Evolutionary conservation across 2,888 invertebrate genomes (phyloP).

Genomic region (Heliconius hortense): DNA sequence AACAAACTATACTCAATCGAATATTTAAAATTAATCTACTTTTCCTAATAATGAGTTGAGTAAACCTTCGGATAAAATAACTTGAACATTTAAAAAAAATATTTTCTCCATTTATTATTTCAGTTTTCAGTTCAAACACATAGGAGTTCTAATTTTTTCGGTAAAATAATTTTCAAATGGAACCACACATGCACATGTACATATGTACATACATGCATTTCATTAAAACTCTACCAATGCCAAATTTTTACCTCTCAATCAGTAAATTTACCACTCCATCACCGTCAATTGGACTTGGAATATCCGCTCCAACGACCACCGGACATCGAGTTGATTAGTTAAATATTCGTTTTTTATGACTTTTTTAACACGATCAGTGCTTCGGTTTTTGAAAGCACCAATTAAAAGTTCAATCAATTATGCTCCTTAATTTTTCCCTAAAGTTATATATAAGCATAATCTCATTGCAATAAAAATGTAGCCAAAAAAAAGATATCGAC

Average conservation of each 20-base stretch:
- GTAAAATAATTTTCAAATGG: not conserved
- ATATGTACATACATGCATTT: not conserved
- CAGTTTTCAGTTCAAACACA: not conserved
- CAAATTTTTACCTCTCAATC: conserved; percentile 39
- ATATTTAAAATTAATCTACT: not conserved
- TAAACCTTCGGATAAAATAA: not conserved
- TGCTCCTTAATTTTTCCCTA: not conserved
- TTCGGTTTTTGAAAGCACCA: conserved; percentile 33
- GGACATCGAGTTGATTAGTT: conserved; percentile 39
- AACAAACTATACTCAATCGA: not conserved
- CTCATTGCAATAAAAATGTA: not conserved
- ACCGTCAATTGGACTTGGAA: conserved; percentile 40
- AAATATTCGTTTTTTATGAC: conserved; percentile 36
- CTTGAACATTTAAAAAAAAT: not conserved
- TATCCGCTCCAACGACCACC: conserved; percentile 38
- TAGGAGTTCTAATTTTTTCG: not conserved
- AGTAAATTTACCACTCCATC: conserved; percentile 41
- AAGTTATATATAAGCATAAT: not conserved
- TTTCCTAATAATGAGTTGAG: not conserved
- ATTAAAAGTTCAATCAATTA: conserved; percentile 34
- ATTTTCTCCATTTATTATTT: not conserved
- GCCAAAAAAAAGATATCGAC: not conserved
- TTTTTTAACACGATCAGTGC: conserved; percentile 30
- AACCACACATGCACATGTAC: not conserved
- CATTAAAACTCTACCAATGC: conserved; percentile 29